A percentile compares a stretch with the other conserved stretches of the same genome.
Conservation (phyloP, 1,140 invertebrate species). For the Rhyacophila brunnea region DNA sequence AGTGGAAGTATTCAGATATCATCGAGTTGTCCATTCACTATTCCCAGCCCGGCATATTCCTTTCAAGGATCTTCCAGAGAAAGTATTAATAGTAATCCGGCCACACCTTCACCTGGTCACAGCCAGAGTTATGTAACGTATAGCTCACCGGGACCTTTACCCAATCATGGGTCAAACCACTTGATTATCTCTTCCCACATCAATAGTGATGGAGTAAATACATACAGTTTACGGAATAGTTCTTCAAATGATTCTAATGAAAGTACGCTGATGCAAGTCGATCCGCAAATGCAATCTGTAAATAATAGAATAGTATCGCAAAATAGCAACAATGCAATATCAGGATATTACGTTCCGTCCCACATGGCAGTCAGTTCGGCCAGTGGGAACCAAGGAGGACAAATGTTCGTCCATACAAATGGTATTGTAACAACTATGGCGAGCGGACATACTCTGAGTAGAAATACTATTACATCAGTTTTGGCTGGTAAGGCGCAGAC, state of each 20-base stretch:
- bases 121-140: conserved; percentile 42
- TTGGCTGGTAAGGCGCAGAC: conserved; percentile 73
- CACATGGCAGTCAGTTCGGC: conserved; percentile 44
- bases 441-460: conserved; percentile 68
- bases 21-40: conserved; percentile 44
- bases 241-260: conserved; percentile 16
- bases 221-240: conserved; percentile 15
- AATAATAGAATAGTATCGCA: conserved; percentile 27
- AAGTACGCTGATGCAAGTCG: background rate
- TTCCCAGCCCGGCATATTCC: conserved; percentile 48
- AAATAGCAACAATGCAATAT: conserved; percentile 43
- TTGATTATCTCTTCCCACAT: conserved; percentile 15
- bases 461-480: conserved; percentile 76
- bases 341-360: conserved; percentile 50
- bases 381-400: conserved; percentile 40
- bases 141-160: conserved; percentile 45
- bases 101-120: conserved; percentile 39
- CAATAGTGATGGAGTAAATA: conserved; percentile 14
- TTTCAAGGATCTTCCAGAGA: conserved; percentile 46
- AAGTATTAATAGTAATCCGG: conserved; percentile 46
- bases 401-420: conserved; percentile 34
- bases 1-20: conserved; percentile 43
- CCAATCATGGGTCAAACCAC: conserved; percentile 29
- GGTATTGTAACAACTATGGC: conserved; percentile 69
- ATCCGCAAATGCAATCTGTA: conserved; percentile 3